Conservation (phyloP, 2,888 invertebrate genomes). For the Pterostichus madidus region DNA sequence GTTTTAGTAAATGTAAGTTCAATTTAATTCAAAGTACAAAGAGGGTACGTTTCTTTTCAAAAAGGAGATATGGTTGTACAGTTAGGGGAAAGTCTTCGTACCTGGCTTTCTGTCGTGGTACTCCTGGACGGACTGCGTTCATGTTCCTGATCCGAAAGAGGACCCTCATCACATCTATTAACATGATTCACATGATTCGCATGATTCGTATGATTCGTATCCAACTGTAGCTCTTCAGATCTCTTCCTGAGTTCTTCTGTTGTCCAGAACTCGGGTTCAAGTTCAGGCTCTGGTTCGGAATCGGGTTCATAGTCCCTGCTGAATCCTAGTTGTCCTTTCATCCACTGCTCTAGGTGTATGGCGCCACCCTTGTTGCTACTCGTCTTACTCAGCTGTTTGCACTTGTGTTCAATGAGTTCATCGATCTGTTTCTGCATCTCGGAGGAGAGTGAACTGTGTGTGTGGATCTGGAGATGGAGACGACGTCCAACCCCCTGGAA, state of each 20-base stretch:
- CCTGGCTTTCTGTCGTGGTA: conserved; percentile 89
- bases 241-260: conserved; percentile 85
- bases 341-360: conserved; percentile 88
- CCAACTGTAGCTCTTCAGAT: conserved; percentile 84
- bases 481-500: conserved; percentile 72
- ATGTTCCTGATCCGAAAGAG: conserved; percentile 80
- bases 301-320: conserved; percentile 61
- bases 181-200: conserved; percentile 72
- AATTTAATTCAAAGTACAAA: no score
- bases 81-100: conserved; percentile 72
- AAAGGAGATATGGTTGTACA: no score
- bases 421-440: conserved; percentile 79
- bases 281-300: conserved; percentile 77
- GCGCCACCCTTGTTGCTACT: conserved; percentile 86
- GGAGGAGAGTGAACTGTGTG: conserved; percentile 73
- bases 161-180: conserved; percentile 77
- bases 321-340: conserved; percentile 86
- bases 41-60: no score
- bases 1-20: no score
- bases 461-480: conserved; percentile 70
- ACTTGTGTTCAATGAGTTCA: conserved; percentile 82
- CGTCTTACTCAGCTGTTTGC: conserved; percentile 82
- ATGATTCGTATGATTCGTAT: conserved; percentile 74
- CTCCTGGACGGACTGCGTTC: conserved; percentile 86
- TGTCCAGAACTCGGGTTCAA: conserved; percentile 85